phyloP scores from a whole-genome alignment of 2,797 vertebrate genomes.

The Champsocephalus gunnari region DNA sequence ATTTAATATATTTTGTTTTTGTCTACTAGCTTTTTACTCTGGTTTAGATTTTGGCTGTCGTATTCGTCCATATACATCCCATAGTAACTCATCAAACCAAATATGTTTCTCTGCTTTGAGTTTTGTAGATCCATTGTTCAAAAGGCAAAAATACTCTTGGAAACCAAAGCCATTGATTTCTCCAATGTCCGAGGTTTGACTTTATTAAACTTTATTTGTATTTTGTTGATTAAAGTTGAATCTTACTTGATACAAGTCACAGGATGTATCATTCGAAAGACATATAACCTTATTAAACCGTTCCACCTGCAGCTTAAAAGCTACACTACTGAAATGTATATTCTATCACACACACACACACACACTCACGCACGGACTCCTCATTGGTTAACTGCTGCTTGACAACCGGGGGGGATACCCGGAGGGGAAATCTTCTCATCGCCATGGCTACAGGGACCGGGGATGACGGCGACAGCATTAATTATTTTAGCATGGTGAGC shows the following conservation, averaged over 20 bases:
- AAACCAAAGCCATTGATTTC: neutral
- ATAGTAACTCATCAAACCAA: neutral
- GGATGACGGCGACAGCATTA: conserved; percentile 78
- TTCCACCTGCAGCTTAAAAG: conserved; percentile 36
- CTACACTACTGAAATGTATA: conserved; percentile 6
- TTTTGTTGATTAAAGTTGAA: neutral
- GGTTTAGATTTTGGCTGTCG: neutral
- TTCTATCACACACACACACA: conserved; percentile 23
- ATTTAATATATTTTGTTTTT: neutral
- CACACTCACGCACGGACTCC: conserved; percentile 3
- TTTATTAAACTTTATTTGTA: neutral
- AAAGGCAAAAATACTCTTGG: neutral
- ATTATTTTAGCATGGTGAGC: conserved; percentile 79
- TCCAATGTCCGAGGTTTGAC: neutral
- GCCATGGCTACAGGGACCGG: conserved; percentile 79
- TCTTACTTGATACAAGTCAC: conserved; percentile 3
- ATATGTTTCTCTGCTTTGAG: neutral
- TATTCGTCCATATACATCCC: neutral
- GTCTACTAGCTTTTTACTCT: neutral
- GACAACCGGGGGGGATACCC: conserved; percentile 59
- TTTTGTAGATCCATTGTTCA: neutral
- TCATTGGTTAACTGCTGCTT: conserved; percentile 66
- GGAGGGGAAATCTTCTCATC: conserved; percentile 75
- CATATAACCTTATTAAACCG: neutral
- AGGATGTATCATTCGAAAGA: neutral